Base-by-base conservation (phyloP, 2,888 invertebrate species). In the Cyclophora albipunctata region DNA sequence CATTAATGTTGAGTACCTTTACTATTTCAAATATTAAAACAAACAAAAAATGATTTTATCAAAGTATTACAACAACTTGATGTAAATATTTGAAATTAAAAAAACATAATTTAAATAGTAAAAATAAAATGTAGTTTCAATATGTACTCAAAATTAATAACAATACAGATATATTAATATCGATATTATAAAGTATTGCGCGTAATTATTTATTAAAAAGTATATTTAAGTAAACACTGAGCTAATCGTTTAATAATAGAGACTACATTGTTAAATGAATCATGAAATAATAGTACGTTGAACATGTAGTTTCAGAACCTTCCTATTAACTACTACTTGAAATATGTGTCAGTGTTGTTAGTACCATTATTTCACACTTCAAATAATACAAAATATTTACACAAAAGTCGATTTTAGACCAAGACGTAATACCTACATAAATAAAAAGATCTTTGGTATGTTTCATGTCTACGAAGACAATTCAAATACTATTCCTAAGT, bases 221-320 rank as follows among this genome's bases (percentile, higher is more conserved):
- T 45, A 48, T 43, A 43, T 43, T 63, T 67, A 65, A 68, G 66
- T 68, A 69, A 62, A 66, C 49, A 60, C 48, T 58, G 60, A 69
- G 57, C 57, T 61, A 59, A 54, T 57, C 52, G 43, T 50, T 54
- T 37, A 53, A 41, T 42, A 42, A 49, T 35, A 59, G 54, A 54
- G 54, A 43, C 54, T 58, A 60, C 51, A 42, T 50, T 42, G 7
- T 44, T 5, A 42, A 44, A 47, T 51, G 53, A 52, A 53, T 49
- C 55, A 55, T 61, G 55, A 59, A 52, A 58, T 52, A 47, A 35
- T 34, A 48, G 20, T 20, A 37, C 37, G 37, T 37, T 37, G 4
- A 37, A 37, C 37, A 20, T 20, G 20, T 20, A 20, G 20, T 20
- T 7, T 40, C 5, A 34, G 34, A 20, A 52, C n/a, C n/a, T n/a